These are phyloP conservation scores for Drosophila ezoana DNA, from an alignment of 2,888 invertebrate genomes.

Conservation along the genomic window DNA sequence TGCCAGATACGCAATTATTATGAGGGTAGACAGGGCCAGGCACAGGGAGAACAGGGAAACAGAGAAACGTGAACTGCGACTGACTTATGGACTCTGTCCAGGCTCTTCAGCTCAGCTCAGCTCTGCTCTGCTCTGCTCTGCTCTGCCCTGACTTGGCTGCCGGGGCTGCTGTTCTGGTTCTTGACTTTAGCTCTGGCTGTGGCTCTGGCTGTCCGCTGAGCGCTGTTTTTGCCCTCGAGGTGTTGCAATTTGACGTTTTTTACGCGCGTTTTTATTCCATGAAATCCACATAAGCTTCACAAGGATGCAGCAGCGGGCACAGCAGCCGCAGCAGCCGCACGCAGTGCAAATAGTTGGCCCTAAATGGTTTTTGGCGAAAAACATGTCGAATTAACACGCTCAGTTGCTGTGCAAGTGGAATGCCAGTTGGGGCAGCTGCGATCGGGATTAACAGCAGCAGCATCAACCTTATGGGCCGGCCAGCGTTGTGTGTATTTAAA, in stretches of 20 bases:
- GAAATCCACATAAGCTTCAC: slow-evolving; percentile 68
- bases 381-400: slow-evolving; percentile 84
- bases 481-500: slow-evolving; percentile 68
- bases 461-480: slow-evolving; percentile 51
- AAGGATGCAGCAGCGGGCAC: slow-evolving; percentile 43
- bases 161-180: slow-evolving; percentile 35
- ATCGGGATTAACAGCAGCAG: slow-evolving; percentile 41
- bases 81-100: slow-evolving; percentile 66
- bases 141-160: slow-evolving; percentile 14
- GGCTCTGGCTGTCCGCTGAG: slow-evolving; percentile 13
- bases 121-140: background rate
- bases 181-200: slow-evolving; percentile 36
- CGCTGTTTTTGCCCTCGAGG: slow-evolving; percentile 75
- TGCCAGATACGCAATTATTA: slow-evolving; percentile 84
- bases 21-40: slow-evolving; percentile 61
- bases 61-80: slow-evolving; percentile 30
- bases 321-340: slow-evolving; percentile 58
- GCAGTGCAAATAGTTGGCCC: slow-evolving; percentile 82
- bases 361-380: slow-evolving; percentile 81
- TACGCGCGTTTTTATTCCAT: slow-evolving; percentile 80
- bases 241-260: slow-evolving; percentile 84
- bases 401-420: slow-evolving; percentile 47
- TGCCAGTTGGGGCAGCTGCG: slow-evolving; percentile 39
- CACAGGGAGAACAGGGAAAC: slow-evolving; percentile 10
- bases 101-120: slow-evolving; percentile 11